phyloP scores from a whole-genome alignment of 2,888 invertebrate genomes.

The Patella pellucida region DNA sequence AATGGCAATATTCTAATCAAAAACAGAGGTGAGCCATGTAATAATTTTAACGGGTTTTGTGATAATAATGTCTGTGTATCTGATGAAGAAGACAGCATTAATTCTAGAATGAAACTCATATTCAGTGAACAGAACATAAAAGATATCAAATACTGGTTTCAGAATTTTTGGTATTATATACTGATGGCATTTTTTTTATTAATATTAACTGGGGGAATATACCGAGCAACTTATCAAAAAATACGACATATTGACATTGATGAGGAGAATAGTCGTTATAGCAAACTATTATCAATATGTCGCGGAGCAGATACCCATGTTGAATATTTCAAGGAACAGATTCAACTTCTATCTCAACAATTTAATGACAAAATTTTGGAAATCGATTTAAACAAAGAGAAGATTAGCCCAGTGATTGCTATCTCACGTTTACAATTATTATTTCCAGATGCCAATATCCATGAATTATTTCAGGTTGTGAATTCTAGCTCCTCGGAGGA shows the following conservation, averaged over 20 bases:
- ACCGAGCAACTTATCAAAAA: constrained; percentile 37
- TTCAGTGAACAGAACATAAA: constrained; percentile 35
- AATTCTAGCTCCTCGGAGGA: constrained; percentile 43
- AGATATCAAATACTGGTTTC: constrained; percentile 38
- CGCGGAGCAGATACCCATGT: constrained; percentile 42
- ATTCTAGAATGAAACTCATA: constrained; percentile 33
- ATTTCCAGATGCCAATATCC: constrained; percentile 47
- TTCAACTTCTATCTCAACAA: constrained; percentile 24
- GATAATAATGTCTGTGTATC: constrained; percentile 35
- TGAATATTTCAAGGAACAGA: constrained; percentile 30
- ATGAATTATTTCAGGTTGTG: constrained; percentile 34
- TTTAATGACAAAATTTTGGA: constrained; percentile 32
- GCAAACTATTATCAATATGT: constrained; percentile 22
- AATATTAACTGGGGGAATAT: constrained; percentile 31
- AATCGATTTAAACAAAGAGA: constrained; percentile 11
- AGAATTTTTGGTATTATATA: constrained; percentile 46
- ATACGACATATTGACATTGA: constrained; percentile 38
- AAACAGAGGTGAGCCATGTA: constrained; percentile 40
- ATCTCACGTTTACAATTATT: constrained; percentile 46
- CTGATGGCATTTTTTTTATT: constrained; percentile 29
- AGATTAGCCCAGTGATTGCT: constrained; percentile 39
- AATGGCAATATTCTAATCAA: constrained; percentile 12
- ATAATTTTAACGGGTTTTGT: constrained; percentile 41
- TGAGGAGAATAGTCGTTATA: constrained; percentile 41
- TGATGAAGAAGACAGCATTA: constrained; percentile 30